phyloP scores from a whole-genome alignment of 2,113 vertebrate genomes.

The Uropsilus gracilis region DNA sequence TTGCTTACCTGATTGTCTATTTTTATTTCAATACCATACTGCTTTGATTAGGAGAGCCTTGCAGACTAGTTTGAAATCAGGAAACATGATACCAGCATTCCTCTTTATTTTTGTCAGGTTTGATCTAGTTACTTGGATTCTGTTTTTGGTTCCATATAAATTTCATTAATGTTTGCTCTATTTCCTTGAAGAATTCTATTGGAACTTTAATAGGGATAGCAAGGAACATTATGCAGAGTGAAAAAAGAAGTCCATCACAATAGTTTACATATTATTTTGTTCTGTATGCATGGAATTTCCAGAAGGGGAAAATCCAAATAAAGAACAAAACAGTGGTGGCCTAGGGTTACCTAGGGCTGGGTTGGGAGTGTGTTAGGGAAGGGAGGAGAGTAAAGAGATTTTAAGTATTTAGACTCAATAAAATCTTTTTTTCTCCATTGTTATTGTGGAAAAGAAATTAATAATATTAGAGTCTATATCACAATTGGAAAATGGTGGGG shows the following conservation, averaged over 20 bases:
- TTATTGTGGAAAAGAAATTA: neutral
- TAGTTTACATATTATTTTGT: neutral
- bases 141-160: too few species aligned
- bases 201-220: too few species aligned
- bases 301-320: neutral
- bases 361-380: neutral
- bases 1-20: neutral
- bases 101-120: too few species aligned
- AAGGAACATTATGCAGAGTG: neutral
- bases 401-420: neutral
- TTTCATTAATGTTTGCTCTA: too few species aligned
- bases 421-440: neutral
- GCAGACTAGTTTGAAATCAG: too few species aligned
- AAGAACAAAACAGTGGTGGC: neutral
- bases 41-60: too few species aligned
- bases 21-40: neutral
- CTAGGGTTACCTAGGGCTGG: neutral
- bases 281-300: neutral
- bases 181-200: too few species aligned
- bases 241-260: neutral
- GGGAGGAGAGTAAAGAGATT: neutral
- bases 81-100: too few species aligned
- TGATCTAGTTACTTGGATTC: too few species aligned
- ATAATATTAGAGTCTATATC: too few species aligned
- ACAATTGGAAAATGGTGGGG: neutral